phyloP scores from a whole-genome alignment of 92 coral and sea anemone genomes.

The Anthopleura xanthogrammica region DNA sequence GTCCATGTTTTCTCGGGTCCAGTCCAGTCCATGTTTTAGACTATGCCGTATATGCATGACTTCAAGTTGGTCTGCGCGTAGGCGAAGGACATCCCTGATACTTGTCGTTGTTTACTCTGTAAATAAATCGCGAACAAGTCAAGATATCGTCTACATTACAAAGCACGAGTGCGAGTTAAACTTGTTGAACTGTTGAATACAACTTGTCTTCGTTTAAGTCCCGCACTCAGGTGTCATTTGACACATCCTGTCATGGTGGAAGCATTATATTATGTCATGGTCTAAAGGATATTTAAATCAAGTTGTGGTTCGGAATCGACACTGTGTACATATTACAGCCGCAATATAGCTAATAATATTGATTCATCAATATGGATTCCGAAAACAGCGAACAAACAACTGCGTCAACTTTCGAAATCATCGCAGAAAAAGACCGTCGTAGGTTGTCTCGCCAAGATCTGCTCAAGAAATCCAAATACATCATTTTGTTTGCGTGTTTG shows the following conservation, averaged over 20 bases:
- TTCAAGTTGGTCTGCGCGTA: background rate
- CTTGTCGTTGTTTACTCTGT: background rate
- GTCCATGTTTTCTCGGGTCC: no score
- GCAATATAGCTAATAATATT: background rate
- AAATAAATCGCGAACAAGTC: background rate
- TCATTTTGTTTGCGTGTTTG: background rate
- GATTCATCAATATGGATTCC: background rate
- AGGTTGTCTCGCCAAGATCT: background rate
- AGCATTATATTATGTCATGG: background rate
- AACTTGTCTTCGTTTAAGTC: background rate
- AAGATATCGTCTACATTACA: background rate
- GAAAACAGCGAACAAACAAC: constrained; percentile 1
- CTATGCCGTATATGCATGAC: background rate
- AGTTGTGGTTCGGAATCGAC: background rate
- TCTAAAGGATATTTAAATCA: background rate
- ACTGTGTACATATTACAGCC: background rate
- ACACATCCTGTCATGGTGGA: background rate
- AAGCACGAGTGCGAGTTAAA: background rate
- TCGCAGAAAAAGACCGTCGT: background rate
- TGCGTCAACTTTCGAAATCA: constrained; percentile 1
- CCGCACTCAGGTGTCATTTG: background rate
- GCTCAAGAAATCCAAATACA: background rate
- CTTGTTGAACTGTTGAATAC: background rate
- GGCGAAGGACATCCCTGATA: background rate
- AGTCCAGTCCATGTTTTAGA: no score